Percentiles rank a stretch among this genome's conserved stretches.
Conservation (phyloP, 2,888 invertebrate species). For the Leptinotarsa tumamoca region DNA sequence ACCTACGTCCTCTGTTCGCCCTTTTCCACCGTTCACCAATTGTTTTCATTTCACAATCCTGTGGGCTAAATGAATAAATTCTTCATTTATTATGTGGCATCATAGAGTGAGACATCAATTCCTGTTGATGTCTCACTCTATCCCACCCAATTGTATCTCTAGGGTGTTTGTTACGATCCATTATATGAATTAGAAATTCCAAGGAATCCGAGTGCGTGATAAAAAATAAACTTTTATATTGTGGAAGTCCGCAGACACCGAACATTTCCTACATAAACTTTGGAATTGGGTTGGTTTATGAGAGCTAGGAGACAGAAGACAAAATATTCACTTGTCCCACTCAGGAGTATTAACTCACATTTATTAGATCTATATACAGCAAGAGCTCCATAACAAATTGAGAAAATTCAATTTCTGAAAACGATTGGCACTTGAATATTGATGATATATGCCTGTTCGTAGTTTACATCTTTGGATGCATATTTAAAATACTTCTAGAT, state of each 20-base stretch:
- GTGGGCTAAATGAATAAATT: not conserved
- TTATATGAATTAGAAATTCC: not conserved
- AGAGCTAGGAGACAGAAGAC: not conserved
- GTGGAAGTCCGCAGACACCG: not conserved
- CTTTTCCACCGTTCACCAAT: too few species aligned
- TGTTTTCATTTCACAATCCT: too few species aligned
- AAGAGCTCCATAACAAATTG: too few species aligned
- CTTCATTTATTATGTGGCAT: not conserved
- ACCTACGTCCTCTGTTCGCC: too few species aligned
- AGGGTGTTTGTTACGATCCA: not conserved
- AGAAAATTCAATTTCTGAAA: too few species aligned
- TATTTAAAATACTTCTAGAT: too few species aligned
- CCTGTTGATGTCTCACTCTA: not conserved
- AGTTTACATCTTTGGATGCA: too few species aligned
- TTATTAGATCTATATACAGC: too few species aligned
- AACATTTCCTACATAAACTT: not conserved
- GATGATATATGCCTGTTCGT: too few species aligned
- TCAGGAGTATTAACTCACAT: too few species aligned
- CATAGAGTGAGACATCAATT: not conserved
- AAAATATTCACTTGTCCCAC: too few species aligned
- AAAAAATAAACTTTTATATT: not conserved
- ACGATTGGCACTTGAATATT: too few species aligned
- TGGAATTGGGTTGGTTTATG: conserved; percentile 1
- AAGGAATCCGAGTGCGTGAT: not conserved
- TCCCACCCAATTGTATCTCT: not conserved